phyloP scores from a whole-genome alignment of 2,797 vertebrate species.

The Yasuhikotakia modesta region DNA sequence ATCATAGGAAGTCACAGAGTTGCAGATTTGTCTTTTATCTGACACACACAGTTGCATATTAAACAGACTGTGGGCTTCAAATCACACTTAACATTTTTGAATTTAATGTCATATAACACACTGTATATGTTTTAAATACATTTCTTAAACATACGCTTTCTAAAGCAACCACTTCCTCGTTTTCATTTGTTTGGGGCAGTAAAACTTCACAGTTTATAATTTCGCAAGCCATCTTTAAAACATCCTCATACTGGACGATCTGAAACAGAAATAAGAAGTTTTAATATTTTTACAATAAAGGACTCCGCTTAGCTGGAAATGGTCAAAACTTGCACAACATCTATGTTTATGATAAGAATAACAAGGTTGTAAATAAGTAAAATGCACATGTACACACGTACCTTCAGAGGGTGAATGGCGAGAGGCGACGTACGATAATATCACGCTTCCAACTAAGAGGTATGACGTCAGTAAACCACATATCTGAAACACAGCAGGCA shows the following conservation, averaged over 20 bases:
- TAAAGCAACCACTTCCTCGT: conserved; percentile 1
- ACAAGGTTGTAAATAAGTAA: too few relatives aligned
- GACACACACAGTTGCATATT: too few relatives aligned
- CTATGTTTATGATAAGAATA: too few relatives aligned
- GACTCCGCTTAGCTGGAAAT: too few relatives aligned
- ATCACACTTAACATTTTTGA: too few relatives aligned
- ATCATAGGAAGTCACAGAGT: too few relatives aligned
- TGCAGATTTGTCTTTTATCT: too few relatives aligned
- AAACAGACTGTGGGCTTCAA: too few relatives aligned
- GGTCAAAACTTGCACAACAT: too few relatives aligned
- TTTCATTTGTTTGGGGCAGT: not conserved
- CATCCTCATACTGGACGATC: not conserved
- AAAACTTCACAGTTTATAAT: not conserved
- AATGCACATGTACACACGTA: conserved; percentile 9
- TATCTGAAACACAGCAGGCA: conserved; percentile 35
- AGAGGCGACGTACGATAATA: not conserved
- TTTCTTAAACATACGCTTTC: too few relatives aligned
- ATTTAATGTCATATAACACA: too few relatives aligned
- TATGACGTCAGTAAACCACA: conserved; percentile 27
- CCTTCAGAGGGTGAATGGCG: not conserved
- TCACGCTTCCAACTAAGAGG: conserved; percentile 18
- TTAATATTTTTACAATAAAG: not conserved
- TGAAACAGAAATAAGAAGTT: conserved; percentile 8
- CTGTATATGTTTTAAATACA: too few relatives aligned
- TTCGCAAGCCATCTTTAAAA: not conserved